These are phyloP conservation scores for Epinephelus moara DNA, from an alignment of 2,113 vertebrate species.

Conservation along the genomic window DNA sequence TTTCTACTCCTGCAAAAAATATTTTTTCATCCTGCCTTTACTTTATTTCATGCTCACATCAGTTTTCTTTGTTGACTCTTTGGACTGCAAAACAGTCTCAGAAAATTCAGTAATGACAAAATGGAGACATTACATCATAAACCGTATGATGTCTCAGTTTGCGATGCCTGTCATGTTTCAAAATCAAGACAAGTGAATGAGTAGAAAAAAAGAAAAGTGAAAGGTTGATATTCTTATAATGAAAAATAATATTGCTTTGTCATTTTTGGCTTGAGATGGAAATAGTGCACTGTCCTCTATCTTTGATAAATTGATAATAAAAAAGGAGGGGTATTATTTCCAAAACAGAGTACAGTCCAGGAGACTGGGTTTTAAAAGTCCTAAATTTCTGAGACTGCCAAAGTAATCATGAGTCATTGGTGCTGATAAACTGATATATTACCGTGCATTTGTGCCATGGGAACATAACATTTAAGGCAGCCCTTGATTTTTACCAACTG, in stretches of 20 bases:
- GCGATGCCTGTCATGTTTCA: background rate
- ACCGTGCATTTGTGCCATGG: background rate
- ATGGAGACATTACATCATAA: background rate
- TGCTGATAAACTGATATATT: background rate
- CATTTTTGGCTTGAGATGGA: background rate
- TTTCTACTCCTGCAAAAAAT: too few relatives aligned
- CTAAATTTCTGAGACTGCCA: background rate
- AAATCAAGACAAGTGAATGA: background rate
- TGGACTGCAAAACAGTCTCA: too few relatives aligned
- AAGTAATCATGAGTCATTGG: slow-evolving; percentile 8
- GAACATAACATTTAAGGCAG: background rate
- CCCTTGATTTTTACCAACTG: background rate
- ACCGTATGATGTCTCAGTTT: background rate
- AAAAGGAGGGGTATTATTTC: background rate
- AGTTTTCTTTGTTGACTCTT: too few relatives aligned
- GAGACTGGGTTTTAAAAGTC: background rate
- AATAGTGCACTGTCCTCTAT: background rate
- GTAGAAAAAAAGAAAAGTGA: background rate
- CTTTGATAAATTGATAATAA: slow-evolving; percentile 1
- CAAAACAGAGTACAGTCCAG: background rate
- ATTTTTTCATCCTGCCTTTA: background rate
- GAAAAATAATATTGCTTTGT: slow-evolving; percentile 4
- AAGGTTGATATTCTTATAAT: background rate
- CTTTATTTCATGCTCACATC: background rate
- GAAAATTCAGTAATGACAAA: too few relatives aligned